Conservation (phyloP, 1,140 invertebrate species). For the Caenorhabditis elegans region DNA sequence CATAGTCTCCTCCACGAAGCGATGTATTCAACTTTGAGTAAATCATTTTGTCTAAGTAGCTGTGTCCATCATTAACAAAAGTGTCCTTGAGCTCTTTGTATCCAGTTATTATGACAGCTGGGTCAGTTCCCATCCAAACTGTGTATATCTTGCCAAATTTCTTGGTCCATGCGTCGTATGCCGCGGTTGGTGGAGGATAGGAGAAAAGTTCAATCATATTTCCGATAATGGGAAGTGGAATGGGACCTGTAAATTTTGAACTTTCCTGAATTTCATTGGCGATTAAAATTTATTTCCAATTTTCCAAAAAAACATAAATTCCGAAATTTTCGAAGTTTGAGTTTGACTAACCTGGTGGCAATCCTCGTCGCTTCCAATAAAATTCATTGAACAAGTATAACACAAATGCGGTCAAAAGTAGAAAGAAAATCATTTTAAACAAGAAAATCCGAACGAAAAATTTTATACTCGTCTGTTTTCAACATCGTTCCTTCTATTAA, state of each 20-base stretch:
- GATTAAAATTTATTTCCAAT: too few species aligned
- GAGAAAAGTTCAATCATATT: background rate
- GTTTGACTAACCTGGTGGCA: background rate
- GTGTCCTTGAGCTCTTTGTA: slow-evolving; percentile 7
- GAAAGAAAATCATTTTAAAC: background rate
- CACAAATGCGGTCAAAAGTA: background rate
- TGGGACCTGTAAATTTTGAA: background rate
- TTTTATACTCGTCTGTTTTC: too few species aligned
- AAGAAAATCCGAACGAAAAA: too few species aligned
- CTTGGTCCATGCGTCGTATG: background rate
- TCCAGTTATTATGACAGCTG: background rate
- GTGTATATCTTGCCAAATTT: slow-evolving; percentile 4
- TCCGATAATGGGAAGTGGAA: background rate
- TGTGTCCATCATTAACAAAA: background rate
- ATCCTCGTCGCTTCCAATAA: background rate
- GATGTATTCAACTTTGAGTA: background rate
- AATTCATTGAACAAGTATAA: slow-evolving; percentile 8
- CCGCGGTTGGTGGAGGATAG: background rate
- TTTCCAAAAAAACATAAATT: too few species aligned
- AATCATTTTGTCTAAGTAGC: background rate
- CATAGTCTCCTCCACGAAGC: background rate
- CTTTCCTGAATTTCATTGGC: too few species aligned
- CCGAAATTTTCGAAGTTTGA: too few species aligned
- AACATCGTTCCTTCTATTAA: background rate
- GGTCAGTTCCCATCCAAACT: background rate